Percentiles rank a stretch among this genome's conserved stretches.
These are phyloP conservation scores for Verasper variegatus DNA, from an alignment of 2,113 vertebrate species.

Conservation along the genomic window DNA sequence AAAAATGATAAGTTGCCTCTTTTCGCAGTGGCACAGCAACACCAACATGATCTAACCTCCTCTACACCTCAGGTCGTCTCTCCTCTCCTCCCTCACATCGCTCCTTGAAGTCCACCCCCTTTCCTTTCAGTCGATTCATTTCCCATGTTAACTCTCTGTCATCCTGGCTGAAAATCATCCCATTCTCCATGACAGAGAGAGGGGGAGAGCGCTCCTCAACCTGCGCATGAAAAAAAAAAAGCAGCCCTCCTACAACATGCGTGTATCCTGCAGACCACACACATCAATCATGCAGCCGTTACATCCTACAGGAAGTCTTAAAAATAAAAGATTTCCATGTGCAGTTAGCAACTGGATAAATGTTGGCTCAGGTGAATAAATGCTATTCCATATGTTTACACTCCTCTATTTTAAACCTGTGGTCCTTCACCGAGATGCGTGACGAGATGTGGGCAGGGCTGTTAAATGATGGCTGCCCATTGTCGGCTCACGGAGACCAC, in stretches of 20 bases:
- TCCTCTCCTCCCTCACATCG: conserved; percentile 34
- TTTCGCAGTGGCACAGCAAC: conserved; percentile 43
- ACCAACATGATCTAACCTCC: conserved; percentile 56
- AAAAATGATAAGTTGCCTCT: conserved; percentile 60
- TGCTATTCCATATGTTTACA: conserved; percentile 43
- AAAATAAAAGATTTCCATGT: conserved; percentile 34
- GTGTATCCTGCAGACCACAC: conserved; percentile 29
- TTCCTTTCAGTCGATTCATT: background rate
- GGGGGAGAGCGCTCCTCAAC: background rate
- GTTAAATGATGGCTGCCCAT: conserved; percentile 3
- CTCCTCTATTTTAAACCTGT: background rate
- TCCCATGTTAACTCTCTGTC: conserved; percentile 28
- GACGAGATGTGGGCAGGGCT: background rate
- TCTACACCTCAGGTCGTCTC: conserved; percentile 25
- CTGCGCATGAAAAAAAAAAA: background rate
- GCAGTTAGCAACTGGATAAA: conserved; percentile 29
- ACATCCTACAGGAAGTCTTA: conserved; percentile 47
- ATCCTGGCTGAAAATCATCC: conserved; percentile 37
- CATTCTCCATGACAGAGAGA: conserved; percentile 19
- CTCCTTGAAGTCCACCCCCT: background rate
- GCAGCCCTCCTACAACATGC: conserved; percentile 6
- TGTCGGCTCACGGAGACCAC: conserved; percentile 21
- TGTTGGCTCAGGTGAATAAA: conserved; percentile 21
- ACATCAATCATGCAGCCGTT: conserved; percentile 45
- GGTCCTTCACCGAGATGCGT: background rate